These are phyloP conservation scores for Gallinago nigripennis DNA, from an alignment of 2,797 vertebrate species.

Conservation along the genomic window DNA sequence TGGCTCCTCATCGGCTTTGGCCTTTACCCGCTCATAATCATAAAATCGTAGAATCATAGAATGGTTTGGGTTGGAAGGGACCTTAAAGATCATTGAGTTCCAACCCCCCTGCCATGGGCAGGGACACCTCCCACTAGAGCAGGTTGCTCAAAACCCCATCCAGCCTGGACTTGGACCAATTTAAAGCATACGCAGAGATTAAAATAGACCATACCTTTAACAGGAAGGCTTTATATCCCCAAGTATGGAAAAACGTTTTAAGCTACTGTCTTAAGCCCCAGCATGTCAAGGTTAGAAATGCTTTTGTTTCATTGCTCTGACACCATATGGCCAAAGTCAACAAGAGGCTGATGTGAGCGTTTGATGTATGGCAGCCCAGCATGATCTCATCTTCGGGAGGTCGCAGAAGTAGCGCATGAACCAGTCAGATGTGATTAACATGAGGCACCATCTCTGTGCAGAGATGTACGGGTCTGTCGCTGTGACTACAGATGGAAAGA, in stretches of 20 bases:
- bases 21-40: background rate
- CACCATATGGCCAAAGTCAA: conserved; percentile 10
- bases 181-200: background rate
- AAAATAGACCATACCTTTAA: background rate
- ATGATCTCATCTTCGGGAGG: background rate
- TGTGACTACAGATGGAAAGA: background rate
- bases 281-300: background rate
- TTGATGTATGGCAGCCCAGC: conserved; percentile 11
- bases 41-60: too few species aligned
- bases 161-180: background rate
- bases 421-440: background rate
- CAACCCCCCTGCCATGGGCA: too few species aligned
- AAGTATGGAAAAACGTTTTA: background rate
- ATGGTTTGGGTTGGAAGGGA: too few species aligned
- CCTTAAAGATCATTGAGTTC: too few species aligned
- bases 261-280: background rate
- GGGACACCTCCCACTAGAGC: too few species aligned
- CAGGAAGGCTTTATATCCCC: background rate
- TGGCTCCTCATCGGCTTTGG: background rate
- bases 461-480: background rate
- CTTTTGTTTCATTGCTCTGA: conserved; percentile 1
- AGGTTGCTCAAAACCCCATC: too few species aligned
- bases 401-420: background rate
- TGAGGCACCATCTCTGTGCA: background rate
- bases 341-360: background rate